These are phyloP conservation scores for Chaitophorus viminalis DNA, from an alignment of 2,888 invertebrate species.

Conservation along the genomic window DNA sequence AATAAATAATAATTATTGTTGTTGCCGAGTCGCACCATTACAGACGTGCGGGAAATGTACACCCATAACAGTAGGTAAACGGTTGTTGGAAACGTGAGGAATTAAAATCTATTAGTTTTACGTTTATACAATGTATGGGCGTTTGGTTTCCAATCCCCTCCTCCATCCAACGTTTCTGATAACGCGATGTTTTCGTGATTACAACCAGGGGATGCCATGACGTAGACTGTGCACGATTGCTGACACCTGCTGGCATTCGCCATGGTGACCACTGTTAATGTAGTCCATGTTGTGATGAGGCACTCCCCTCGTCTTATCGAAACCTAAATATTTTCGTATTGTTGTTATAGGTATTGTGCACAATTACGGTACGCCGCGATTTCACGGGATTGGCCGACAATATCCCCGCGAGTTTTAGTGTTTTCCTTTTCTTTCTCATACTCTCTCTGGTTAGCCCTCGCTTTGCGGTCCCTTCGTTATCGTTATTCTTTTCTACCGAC, in stretches of 20 bases:
- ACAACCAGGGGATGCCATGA: conserved; percentile 12
- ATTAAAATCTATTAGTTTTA: too few species aligned
- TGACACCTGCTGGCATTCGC: conserved; percentile 46
- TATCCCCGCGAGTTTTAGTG: background rate
- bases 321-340: conserved; percentile 43
- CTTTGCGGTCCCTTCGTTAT: background rate
- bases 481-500: background rate
- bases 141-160: too few species aligned
- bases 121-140: too few species aligned
- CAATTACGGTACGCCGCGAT: background rate
- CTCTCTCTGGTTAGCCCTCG: background rate
- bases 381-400: background rate
- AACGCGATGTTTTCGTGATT: background rate
- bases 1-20: too few species aligned
- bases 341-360: background rate
- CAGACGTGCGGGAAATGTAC: too few species aligned
- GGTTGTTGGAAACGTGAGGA: too few species aligned
- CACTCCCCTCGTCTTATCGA: conserved; percentile 54
- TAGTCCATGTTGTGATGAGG: conserved; percentile 32
- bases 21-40: too few species aligned
- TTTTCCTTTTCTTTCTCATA: background rate
- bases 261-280: conserved; percentile 39
- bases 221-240: conserved; percentile 18
- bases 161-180: background rate
- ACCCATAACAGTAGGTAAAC: too few species aligned